phyloP scores from a whole-genome alignment of 2,888 invertebrate species.

The Pinctada fucata region DNA sequence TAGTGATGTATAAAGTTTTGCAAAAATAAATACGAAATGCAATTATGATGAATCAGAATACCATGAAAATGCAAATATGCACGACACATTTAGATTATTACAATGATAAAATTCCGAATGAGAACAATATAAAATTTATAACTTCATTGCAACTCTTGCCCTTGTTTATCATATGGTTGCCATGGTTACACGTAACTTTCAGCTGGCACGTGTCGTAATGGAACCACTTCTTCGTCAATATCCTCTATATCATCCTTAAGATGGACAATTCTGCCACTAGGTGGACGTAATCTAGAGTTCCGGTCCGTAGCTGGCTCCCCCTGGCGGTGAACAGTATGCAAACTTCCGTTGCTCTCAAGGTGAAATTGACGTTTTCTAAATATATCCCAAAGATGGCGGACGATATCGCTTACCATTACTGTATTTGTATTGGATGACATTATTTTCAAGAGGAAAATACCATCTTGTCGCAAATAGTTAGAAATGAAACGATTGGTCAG shows the following conservation, averaged over 20 bases:
- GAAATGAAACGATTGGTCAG: conserved; percentile 26
- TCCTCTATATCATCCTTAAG: background rate
- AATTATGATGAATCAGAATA: too few relatives aligned
- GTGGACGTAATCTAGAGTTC: background rate
- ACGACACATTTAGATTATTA: too few relatives aligned
- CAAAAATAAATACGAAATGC: too few relatives aligned
- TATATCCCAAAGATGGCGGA: conserved; percentile 31
- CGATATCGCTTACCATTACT: conserved; percentile 30
- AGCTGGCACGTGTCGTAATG: background rate
- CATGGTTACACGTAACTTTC: background rate
- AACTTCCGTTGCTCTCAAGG: conserved; percentile 22
- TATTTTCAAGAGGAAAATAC: conserved; percentile 38
- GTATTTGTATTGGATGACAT: conserved; percentile 33
- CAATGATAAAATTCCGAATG: too few relatives aligned
- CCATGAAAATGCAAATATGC: too few relatives aligned
- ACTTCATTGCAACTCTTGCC: too few relatives aligned
- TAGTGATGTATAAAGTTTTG: too few relatives aligned
- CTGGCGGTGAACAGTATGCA: conserved; percentile 15
- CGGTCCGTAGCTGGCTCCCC: conserved; percentile 3
- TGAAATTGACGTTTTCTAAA: conserved; percentile 27
- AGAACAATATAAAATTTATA: too few relatives aligned
- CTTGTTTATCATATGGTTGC: too few relatives aligned
- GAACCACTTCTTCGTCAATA: background rate
- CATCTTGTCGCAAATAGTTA: conserved; percentile 40
- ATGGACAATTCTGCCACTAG: background rate